Conservation (phyloP, 2,797 vertebrate genomes). For the Acrossocheilus wenchowensis region DNA sequence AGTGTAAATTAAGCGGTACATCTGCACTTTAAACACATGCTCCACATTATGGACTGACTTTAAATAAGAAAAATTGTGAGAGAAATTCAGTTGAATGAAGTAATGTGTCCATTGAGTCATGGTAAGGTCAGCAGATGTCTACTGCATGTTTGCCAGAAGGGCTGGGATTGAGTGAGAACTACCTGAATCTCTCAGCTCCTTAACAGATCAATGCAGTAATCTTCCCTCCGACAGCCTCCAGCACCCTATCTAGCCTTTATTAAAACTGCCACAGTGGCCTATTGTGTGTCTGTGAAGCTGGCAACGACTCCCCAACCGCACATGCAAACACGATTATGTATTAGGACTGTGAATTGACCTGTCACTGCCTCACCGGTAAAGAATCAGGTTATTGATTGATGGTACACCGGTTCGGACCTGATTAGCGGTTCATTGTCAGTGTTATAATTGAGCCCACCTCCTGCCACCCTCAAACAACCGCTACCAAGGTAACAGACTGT, state of each 20-base stretch:
- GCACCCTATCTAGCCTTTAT: conserved; percentile 21
- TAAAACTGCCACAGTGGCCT: conserved; percentile 15
- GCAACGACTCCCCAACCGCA: background rate
- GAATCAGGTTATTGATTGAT: conserved; percentile 49
- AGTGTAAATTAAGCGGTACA: background rate
- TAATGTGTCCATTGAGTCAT: background rate
- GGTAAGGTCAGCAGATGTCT: background rate
- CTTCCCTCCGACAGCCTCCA: conserved; percentile 23
- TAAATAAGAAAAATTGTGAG: background rate
- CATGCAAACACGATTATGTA: conserved; percentile 20
- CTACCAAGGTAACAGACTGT: conserved; percentile 16
- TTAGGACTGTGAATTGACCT: conserved; percentile 40
- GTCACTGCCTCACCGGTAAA: conserved; percentile 19
- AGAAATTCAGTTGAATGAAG: background rate
- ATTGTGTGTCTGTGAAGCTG: conserved; percentile 19
- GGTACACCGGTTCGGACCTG: conserved; percentile 20
- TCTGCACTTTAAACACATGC: background rate
- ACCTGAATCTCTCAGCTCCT: conserved; percentile 26
- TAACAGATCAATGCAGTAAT: conserved; percentile 51
- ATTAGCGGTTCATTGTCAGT: conserved; percentile 43
- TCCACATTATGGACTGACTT: background rate
- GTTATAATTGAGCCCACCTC: conserved; percentile 28
- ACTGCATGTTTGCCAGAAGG: conserved; percentile 8
- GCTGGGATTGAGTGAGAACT: conserved; percentile 37
- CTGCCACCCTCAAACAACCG: conserved; percentile 18